A percentile compares a stretch with the other conserved stretches of the same genome.
Conservation (phyloP, 2,797 vertebrate genomes). For the Psittacula derbiana region DNA sequence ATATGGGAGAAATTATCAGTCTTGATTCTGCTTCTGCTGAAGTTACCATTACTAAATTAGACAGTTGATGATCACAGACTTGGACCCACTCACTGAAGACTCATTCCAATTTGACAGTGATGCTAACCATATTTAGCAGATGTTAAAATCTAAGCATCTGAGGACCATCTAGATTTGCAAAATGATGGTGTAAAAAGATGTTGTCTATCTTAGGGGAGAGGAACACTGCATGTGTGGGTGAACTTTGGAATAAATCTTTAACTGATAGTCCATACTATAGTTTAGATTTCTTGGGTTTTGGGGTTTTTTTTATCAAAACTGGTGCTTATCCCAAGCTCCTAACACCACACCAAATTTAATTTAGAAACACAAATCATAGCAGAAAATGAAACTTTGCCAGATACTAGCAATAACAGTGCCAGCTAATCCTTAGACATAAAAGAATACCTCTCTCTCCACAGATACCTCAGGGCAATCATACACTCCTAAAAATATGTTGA, state of each 20-base stretch:
- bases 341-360: slow-evolving; percentile 30
- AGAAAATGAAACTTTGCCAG: slow-evolving; percentile 28
- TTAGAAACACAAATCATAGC: slow-evolving; percentile 28
- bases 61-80: slow-evolving; percentile 21
- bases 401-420: neutral
- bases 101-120: slow-evolving; percentile 45
- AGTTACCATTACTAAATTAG: slow-evolving; percentile 53
- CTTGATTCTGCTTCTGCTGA: slow-evolving; percentile 36
- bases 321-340: neutral
- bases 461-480: slow-evolving; percentile 25
- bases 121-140: slow-evolving; percentile 36
- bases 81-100: slow-evolving; percentile 13
- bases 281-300: neutral
- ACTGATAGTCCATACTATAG: neutral
- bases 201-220: neutral
- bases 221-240: neutral
- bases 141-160: slow-evolving; percentile 6
- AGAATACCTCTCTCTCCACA: neutral
- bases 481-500: neutral
- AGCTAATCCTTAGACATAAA: slow-evolving; percentile 23
- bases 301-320: neutral
- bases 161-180: neutral
- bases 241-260: neutral
- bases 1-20: slow-evolving; percentile 12
- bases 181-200: neutral